These are phyloP conservation scores for Triplophysa tibetana DNA, from an alignment of 2,113 vertebrate genomes.

Conservation along the genomic window DNA sequence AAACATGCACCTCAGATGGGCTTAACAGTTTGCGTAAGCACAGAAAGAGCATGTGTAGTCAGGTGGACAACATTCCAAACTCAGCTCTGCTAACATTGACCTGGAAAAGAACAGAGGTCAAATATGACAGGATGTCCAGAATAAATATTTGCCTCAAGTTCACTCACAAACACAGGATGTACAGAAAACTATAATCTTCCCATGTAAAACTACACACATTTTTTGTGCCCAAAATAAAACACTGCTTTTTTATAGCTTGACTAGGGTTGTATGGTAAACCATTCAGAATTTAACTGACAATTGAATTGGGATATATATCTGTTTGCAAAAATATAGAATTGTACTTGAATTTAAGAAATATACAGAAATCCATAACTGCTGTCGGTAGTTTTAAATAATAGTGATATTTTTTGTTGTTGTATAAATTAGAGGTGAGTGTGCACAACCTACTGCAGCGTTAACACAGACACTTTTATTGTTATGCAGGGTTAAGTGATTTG, in stretches of 20 bases:
- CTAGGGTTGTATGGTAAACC: background rate
- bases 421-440: too few relatives aligned
- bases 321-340: too few relatives aligned
- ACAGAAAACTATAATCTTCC: slow-evolving; percentile 4
- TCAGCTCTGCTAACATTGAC: slow-evolving; percentile 13
- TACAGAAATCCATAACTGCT: too few relatives aligned
- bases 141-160: slow-evolving; percentile 31
- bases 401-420: too few relatives aligned
- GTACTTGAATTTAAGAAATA: too few relatives aligned
- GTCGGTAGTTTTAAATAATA: too few relatives aligned
- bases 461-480: too few relatives aligned
- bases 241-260: background rate
- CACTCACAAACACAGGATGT: slow-evolving; percentile 13
- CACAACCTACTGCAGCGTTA: too few relatives aligned
- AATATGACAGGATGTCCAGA: slow-evolving; percentile 54
- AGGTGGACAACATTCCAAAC: slow-evolving; percentile 63
- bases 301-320: too few relatives aligned
- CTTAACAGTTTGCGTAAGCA: slow-evolving; percentile 33
- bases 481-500: too few relatives aligned
- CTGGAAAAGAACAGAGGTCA: slow-evolving; percentile 18
- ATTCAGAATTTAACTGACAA: too few relatives aligned
- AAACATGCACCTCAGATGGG: slow-evolving; percentile 35
- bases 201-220: slow-evolving; percentile 38
- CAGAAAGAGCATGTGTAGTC: slow-evolving; percentile 59
- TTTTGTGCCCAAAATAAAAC: slow-evolving; percentile 8